These are phyloP conservation scores for Trachelus troglodyta DNA, from an alignment of 2,888 invertebrate genomes.

Conservation along the genomic window DNA sequence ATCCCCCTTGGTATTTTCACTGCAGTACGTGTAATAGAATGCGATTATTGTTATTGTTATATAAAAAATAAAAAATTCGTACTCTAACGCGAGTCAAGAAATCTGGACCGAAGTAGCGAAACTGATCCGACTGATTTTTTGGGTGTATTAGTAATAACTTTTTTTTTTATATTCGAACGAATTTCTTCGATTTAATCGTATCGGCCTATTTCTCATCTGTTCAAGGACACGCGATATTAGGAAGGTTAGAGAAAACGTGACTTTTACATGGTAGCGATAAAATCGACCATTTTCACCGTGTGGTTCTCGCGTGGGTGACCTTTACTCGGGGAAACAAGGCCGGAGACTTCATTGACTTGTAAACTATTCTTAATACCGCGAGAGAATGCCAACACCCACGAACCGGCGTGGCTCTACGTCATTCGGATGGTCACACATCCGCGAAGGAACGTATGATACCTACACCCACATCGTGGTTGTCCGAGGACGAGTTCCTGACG, in stretches of 20 bases:
- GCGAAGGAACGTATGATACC: not conserved
- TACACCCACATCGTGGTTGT: conserved; percentile 10
- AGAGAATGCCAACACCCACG: conserved; percentile 57
- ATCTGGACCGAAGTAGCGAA: not conserved
- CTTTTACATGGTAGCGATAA: conserved; percentile 31
- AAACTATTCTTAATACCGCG: conserved; percentile 54
- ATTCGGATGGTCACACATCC: conserved; percentile 10
- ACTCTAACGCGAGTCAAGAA: not conserved
- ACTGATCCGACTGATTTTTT: not conserved
- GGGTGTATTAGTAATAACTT: not conserved
- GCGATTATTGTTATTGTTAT: not conserved
- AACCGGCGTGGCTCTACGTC: conserved; percentile 38
- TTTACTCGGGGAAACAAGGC: conserved; percentile 54
- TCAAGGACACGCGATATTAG: conserved; percentile 7
- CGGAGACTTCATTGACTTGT: conserved; percentile 45
- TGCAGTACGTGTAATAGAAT: not conserved
- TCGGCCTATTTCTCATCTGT: not conserved
- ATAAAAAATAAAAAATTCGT: not conserved
- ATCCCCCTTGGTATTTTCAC: not conserved
- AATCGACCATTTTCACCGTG: conserved; percentile 33
- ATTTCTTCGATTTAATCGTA: not conserved
- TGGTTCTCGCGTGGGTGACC: conserved; percentile 36
- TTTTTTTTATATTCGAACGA: not conserved
- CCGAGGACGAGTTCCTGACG: conserved; percentile 17
- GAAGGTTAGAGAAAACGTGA: conserved; percentile 24